A percentile compares a stretch with the other conserved stretches of the same genome.
phyloP scores from a whole-genome alignment of 2,888 invertebrate species.

The Tipula confusa region DNA sequence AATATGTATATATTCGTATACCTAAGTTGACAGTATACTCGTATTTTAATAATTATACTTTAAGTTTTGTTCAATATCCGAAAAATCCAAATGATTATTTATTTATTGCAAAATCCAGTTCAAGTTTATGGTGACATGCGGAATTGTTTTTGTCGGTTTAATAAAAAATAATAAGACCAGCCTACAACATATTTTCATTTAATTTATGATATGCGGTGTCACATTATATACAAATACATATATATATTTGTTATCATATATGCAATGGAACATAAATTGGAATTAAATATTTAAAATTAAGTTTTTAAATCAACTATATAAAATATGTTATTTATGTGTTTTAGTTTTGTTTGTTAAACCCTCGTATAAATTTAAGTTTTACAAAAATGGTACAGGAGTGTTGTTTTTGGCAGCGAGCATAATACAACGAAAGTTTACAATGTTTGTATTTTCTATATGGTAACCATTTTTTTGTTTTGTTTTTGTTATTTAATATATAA shows the following conservation, averaged over 20 bases:
- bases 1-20: neutral
- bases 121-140: neutral
- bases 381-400: neutral
- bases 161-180: neutral
- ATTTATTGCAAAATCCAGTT: neutral
- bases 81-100: neutral
- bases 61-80: neutral
- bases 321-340: neutral
- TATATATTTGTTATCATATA: neutral
- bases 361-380: neutral
- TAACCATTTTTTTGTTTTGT: neutral
- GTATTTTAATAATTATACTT: neutral
- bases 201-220: neutral
- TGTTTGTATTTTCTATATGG: neutral
- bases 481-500: neutral
- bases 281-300: slow-evolving; percentile 20
- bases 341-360: neutral
- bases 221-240: neutral
- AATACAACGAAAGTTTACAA: neutral
- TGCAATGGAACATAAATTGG: neutral
- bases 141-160: neutral
- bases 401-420: neutral
- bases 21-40: neutral
- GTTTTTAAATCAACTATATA: neutral
- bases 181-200: slow-evolving; percentile 12